These are phyloP conservation scores for Chlorospingus semifuscus DNA, from an alignment of 2,797 vertebrate species.

Conservation along the genomic window DNA sequence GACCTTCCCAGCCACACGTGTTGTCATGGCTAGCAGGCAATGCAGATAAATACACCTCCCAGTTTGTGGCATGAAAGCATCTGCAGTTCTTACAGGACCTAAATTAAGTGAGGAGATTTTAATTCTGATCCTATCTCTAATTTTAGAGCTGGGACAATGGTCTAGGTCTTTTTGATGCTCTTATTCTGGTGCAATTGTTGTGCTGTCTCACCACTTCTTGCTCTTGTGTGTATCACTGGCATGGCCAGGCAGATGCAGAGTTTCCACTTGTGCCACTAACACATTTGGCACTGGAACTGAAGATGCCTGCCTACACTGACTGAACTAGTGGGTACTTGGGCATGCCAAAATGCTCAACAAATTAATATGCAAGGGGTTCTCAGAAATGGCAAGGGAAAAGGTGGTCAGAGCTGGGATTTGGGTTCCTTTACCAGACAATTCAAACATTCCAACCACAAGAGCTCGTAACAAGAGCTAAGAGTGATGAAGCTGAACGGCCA, in stretches of 20 bases:
- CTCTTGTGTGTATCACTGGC: neutral
- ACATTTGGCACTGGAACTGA: neutral
- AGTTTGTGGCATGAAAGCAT: neutral
- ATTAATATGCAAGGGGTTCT: neutral
- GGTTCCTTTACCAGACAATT: neutral
- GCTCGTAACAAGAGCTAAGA: accelerated
- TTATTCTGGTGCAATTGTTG: neutral
- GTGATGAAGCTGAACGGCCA: neutral
- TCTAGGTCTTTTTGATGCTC: neutral
- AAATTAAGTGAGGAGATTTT: neutral
- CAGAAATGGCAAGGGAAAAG: neutral
- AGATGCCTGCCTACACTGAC: neutral
- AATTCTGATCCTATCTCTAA: neutral
- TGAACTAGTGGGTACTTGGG: neutral
- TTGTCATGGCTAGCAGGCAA: neutral
- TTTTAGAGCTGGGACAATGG: neutral
- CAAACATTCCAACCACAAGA: neutral
- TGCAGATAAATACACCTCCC: neutral
- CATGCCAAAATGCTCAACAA: neutral
- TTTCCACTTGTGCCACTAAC: neutral
- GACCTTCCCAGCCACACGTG: neutral
- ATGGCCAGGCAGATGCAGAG: neutral
- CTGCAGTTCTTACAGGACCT: neutral
- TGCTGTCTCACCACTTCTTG: neutral
- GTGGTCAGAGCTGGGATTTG: neutral